Evolutionary conservation across 2,888 invertebrate genomes (phyloP).

Genomic region (Xestia rhomboidea): DNA sequence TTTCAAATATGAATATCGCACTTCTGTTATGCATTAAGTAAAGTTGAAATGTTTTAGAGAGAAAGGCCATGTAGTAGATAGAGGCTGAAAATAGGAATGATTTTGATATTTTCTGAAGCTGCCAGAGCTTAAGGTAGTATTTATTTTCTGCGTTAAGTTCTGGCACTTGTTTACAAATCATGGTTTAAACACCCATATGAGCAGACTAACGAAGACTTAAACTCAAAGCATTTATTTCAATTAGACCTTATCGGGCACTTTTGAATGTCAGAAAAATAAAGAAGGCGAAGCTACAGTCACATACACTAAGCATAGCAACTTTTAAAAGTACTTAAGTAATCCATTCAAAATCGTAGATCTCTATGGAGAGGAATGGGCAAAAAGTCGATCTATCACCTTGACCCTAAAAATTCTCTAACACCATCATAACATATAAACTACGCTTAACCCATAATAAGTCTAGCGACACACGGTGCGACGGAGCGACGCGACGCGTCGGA

Average conservation of each 20-base stretch:
- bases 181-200: not conserved
- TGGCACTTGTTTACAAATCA: not conserved
- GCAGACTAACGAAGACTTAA: not conserved
- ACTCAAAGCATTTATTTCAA: too few species aligned
- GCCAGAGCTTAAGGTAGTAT: not conserved
- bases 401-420: not conserved
- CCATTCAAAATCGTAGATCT: too few species aligned
- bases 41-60: not conserved
- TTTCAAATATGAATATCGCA: not conserved
- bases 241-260: too few species aligned
- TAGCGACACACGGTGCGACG: constrained; percentile 69
- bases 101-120: not conserved
- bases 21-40: not conserved
- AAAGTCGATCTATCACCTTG: not conserved
- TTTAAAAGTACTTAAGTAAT: too few species aligned
- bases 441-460: constrained; percentile 67
- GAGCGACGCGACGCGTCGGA: constrained; percentile 73
- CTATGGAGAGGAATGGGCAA: too few species aligned
- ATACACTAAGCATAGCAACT: too few species aligned
- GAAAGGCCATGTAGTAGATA: not conserved
- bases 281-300: too few species aligned
- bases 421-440: constrained; percentile 61
- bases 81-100: not conserved
- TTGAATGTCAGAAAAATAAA: too few species aligned
- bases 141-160: not conserved